phyloP scores from a whole-genome alignment of 2,888 invertebrate species.

The Strigamia maritima region DNA sequence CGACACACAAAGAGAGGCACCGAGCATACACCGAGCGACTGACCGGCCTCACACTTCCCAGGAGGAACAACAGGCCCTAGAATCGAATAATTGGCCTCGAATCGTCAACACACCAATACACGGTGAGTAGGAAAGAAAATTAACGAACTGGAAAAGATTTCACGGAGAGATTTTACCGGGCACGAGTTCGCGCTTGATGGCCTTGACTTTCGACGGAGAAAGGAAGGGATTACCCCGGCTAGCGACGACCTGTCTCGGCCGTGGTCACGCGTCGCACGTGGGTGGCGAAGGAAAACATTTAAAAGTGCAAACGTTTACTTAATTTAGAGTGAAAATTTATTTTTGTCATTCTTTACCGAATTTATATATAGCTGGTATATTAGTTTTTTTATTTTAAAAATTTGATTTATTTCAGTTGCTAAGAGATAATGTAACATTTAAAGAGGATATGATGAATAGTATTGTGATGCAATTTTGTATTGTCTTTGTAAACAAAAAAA shows the following conservation, averaged over 20 bases:
- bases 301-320: not conserved
- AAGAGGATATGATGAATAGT: not conserved
- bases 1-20: slow-evolving; percentile 24
- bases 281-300: slow-evolving; percentile 9
- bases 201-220: slow-evolving; percentile 34
- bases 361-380: no score
- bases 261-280: slow-evolving; percentile 31
- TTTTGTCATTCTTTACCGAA: no score
- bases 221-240: slow-evolving; percentile 31
- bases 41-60: not conserved
- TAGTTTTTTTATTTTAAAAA: not conserved
- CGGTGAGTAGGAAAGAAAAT: not conserved
- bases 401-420: not conserved
- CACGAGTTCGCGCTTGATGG: not conserved
- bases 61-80: not conserved
- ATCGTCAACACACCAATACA: slow-evolving; percentile 9
- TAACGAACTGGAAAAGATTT: not conserved
- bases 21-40: not conserved
- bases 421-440: not conserved
- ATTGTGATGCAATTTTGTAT: slow-evolving; percentile 15
- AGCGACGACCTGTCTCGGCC: slow-evolving; percentile 32
- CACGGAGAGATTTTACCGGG: not conserved
- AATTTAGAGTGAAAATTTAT: not conserved
- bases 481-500: slow-evolving; percentile 26
- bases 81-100: not conserved